Evolutionary conservation across 2,888 invertebrate genomes (phyloP), one percentile per base, ranked within the genome.

Genomic region (Pherbina coryleti): DNA sequence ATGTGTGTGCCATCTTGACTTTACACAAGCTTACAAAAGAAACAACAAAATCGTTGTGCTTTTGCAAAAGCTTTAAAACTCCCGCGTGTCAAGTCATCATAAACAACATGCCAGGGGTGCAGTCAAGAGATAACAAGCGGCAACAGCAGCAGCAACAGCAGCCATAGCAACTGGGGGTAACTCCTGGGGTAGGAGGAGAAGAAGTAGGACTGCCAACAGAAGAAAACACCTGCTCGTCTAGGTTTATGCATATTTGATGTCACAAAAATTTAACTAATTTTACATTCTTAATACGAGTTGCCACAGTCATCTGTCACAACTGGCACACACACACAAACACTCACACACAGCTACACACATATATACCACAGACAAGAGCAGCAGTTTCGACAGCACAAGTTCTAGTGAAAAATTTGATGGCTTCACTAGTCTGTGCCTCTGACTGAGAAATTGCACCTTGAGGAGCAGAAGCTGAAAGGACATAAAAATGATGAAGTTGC

Each of bases 221-320:
- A 44, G 44, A 64, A 34, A 66, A 70, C 53, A 44, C 69, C 17
- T 44, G 73, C 28, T 37, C 44, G 76, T 70, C 70, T 44, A 31
- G 70, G 31, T 77, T 72, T 53, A 66, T 77, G 55, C 55, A 77
- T 66, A n/a, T 72, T 72, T 72, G 53, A 72, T 72, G 72, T 44
- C 9, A 49, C 66, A 66, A 77, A 72, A 72, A 66, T 72, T 72
- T 53, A 77, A 72, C 77, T 72, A 72, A 77, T 77, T 77, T 77
- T 37, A 72, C 64, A 64, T 8, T 37, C 19, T 34, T 34, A 37
- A 31, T 44, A n/a, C n/a, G 55, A 25, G 53, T 55, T 19, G 17
- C 34, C 55, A 31, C 9, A 31, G 71, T 34, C 31, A 71, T 71
- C 34, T 44, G 44, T 44, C 44, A 44, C 44, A 44, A 53, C 55